Evolutionary conservation across 1,140 invertebrate species (phyloP).

Genomic region (Pseudomyrmex dendroicus): DNA sequence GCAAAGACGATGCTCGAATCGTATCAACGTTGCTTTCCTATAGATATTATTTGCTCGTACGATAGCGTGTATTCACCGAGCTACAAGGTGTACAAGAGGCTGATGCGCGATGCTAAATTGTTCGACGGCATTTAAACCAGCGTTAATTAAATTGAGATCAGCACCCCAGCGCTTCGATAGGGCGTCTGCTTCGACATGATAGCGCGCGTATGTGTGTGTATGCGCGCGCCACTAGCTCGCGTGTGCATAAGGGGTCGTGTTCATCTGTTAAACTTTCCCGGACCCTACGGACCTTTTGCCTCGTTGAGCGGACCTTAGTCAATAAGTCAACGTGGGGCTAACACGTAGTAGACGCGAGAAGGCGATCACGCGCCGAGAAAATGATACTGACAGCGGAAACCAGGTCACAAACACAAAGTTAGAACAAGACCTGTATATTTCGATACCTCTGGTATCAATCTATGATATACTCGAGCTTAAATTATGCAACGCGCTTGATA

Average conservation of each 20-base stretch:
- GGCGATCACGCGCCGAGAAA: neutral
- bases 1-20: too few relatives aligned
- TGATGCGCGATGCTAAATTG: conserved; percentile 20
- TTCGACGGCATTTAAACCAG: conserved; percentile 19
- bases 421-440: conserved; percentile 22
- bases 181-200: conserved; percentile 2
- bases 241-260: conserved; percentile 26
- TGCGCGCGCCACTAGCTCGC: neutral
- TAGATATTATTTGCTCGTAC: neutral
- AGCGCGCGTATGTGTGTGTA: conserved; percentile 22
- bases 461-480: conserved; percentile 17
- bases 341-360: neutral
- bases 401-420: conserved; percentile 19
- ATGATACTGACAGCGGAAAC: conserved; percentile 27
- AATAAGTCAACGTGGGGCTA: conserved; percentile 31
- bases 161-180: neutral
- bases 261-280: conserved; percentile 56
- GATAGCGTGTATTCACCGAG: neutral
- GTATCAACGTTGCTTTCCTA: neutral
- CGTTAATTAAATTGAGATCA: conserved; percentile 66
- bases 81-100: neutral
- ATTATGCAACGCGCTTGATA: conserved; percentile 34
- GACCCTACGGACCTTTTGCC: conserved; percentile 37
- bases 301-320: conserved; percentile 28
- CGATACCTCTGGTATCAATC: conserved; percentile 3